Conservation (phyloP, 2,113 vertebrate species). For the Paratilapia polleni region DNA sequence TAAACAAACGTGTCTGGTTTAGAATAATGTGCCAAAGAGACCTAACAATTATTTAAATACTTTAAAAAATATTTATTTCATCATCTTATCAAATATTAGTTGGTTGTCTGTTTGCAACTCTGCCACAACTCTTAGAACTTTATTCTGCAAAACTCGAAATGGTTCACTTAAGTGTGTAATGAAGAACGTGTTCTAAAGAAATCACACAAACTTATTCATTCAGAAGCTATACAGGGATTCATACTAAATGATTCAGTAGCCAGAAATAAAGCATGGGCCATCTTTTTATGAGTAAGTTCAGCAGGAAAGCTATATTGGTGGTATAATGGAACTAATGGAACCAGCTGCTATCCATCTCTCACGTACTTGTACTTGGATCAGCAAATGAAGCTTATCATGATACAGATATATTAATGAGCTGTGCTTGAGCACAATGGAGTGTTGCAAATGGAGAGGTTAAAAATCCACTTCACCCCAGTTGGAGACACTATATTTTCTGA, state of each 20-base stretch:
- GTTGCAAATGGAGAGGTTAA: constrained; percentile 55
- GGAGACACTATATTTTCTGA: neutral
- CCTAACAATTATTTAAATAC: constrained; percentile 27
- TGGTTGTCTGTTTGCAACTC: neutral
- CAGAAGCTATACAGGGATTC: neutral
- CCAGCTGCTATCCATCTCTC: constrained; percentile 26
- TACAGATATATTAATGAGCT: constrained; percentile 50
- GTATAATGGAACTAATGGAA: constrained; percentile 49
- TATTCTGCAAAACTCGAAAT: neutral
- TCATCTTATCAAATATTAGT: constrained; percentile 40
- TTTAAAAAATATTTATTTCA: constrained; percentile 10
- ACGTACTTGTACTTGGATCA: constrained; percentile 26
- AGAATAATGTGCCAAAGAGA: constrained; percentile 9
- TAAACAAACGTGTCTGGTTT: constrained; percentile 3
- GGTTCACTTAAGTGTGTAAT: neutral
- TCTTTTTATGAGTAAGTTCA: constrained; percentile 14
- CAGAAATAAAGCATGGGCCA: constrained; percentile 9
- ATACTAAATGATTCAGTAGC: neutral
- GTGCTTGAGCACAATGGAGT: constrained; percentile 27
- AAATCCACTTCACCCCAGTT: neutral
- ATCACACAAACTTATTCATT: neutral
- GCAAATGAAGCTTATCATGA: constrained; percentile 52
- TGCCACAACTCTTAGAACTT: neutral
- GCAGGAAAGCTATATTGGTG: neutral
- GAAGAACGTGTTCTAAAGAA: neutral